A percentile compares a stretch with the other conserved stretches of the same genome.
Conservation (phyloP, 2,888 invertebrate genomes). For the Meteorus cinctellus region DNA sequence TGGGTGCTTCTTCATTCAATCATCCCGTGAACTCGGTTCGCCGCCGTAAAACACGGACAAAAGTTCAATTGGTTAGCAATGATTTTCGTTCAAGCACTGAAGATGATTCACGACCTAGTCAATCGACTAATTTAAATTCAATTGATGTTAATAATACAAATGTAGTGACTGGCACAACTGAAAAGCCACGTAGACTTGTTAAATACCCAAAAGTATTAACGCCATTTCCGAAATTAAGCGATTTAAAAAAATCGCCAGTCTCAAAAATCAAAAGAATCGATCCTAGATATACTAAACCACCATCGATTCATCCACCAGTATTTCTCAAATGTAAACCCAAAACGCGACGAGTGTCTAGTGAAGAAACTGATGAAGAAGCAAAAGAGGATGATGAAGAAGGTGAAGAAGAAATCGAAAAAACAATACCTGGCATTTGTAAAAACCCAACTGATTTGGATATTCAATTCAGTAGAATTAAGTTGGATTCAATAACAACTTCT, state of each 20-base stretch:
- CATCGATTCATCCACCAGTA: constrained; percentile 58
- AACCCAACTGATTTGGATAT: constrained; percentile 67
- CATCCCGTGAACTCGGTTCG: constrained; percentile 60
- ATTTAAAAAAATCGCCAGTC: constrained; percentile 20
- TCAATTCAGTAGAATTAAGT: constrained; percentile 62
- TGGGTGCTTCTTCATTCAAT: constrained; percentile 49
- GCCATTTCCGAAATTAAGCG: constrained; percentile 61
- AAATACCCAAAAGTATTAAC: constrained; percentile 65
- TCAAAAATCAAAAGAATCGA: constrained; percentile 53
- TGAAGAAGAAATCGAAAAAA: constrained; percentile 24
- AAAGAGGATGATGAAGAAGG: constrained; percentile 32
- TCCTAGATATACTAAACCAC: constrained; percentile 56
- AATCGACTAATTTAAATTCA: constrained; percentile 46
- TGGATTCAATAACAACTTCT: constrained; percentile 56
- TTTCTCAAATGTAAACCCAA: constrained; percentile 65
- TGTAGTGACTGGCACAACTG: constrained; percentile 23
- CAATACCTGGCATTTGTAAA: constrained; percentile 14
- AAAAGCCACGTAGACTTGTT: constrained; percentile 53
- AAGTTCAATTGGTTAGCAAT: constrained; percentile 15
- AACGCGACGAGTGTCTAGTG: constrained; percentile 46
- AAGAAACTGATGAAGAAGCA: constrained; percentile 33
- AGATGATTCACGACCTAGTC: constrained; percentile 16
- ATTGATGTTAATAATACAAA: constrained; percentile 8
- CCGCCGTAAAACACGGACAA: constrained; percentile 58
- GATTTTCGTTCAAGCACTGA: constrained; percentile 37